Evolutionary conservation across 37 sponge, comb jelly and placozoan species (phyloP), one percentile per base, ranked within the genome.

Genomic region (Diacarnus erythraeanus): DNA sequence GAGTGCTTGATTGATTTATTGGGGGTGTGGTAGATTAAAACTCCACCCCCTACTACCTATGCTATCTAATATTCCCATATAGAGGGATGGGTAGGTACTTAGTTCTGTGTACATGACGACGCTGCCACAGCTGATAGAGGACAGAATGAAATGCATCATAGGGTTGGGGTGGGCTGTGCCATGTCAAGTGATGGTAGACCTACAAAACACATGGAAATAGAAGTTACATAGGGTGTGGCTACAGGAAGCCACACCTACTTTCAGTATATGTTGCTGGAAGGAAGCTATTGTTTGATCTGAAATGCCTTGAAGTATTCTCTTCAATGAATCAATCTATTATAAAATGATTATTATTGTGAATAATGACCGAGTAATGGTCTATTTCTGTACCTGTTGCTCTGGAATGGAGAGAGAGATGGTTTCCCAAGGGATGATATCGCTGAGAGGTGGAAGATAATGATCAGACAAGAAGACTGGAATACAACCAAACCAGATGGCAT

Each of bases 401-500:
- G 79, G 76, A 33, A 93, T 74, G 17, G 71, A 30, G 18, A 88
- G 42, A 3, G 86, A 69, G 17, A 85, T 43, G 21, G 59, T 30
- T n/a, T 69, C 42, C 93, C 93, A 93, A 60, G 80, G 73, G 6
- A 93, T 22, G 30, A 89, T 61, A n/a, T 42, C 78, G 38, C 37
- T 23, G 38, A 88, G 75, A 33, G 93, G 93, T 3, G 61, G 82
- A 23, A 76, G 58, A 56, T 93, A 93, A 66, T 84, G 78, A 42
- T 93, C 90, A n/a, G 90, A 86, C 30, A 88, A 76, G 18, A 93
- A 30, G 0, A 93, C 90, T 37, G 93, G 93, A 29, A 93, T 74
- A 30, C 89, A 93, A 22, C 93, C 93, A 84, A 93, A 93, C 93
- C 93, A 93, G 41, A 93, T 67, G 18, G 89, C 85, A 67, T 93